phyloP scores from a whole-genome alignment of 2,113 vertebrate genomes.

The Anthoscopus minutus region DNA sequence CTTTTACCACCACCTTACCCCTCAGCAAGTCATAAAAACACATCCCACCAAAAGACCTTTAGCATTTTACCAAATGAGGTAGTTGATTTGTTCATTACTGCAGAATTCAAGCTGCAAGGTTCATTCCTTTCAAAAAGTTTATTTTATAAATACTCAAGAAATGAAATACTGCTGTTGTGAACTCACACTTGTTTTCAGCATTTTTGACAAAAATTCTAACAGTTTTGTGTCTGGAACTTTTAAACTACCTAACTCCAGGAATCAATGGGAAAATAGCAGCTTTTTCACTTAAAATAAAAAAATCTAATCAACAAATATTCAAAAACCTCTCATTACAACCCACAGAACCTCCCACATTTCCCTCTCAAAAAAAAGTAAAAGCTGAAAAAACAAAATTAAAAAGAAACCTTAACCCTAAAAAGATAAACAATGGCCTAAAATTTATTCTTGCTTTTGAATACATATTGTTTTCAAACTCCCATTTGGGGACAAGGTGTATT shows the following conservation, averaged over 20 bases:
- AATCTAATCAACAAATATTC: background rate
- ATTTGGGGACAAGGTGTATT: background rate
- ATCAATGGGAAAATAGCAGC: background rate
- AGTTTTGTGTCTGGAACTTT: background rate
- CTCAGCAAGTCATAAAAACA: background rate
- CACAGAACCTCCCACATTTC: background rate
- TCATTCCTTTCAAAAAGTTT: background rate
- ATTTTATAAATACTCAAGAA: background rate
- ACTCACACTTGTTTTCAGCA: background rate
- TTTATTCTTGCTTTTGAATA: background rate
- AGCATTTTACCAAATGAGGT: fast-evolving
- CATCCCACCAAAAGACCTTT: background rate
- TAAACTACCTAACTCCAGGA: background rate
- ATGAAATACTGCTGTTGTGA: background rate
- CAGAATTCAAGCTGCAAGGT: background rate
- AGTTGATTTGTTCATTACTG: background rate
- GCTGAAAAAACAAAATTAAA: background rate
- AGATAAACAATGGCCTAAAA: background rate
- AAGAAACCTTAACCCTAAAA: background rate
- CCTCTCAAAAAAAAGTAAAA: background rate
- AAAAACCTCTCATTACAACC: background rate
- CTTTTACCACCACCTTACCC: background rate
- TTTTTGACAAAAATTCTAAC: background rate
- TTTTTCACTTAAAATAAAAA: background rate
- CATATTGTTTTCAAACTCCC: background rate